Conservation (phyloP, 2,113 vertebrate genomes). For the Sapajus apella region DNA sequence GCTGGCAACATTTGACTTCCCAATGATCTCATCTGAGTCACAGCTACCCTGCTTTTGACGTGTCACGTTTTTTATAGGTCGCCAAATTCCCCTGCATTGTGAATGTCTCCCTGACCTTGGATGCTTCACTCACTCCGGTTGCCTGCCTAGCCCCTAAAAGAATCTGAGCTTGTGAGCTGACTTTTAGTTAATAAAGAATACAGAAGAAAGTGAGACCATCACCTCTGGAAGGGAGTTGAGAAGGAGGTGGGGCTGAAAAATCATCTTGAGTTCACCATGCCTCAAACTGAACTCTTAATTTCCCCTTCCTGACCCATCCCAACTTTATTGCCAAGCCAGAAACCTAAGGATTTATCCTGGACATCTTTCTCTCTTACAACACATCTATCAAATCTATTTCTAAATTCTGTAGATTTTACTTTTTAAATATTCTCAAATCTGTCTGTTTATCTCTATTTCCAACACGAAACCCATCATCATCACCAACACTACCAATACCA, state of each 20-base stretch:
- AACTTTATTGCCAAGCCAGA: constrained; percentile 27
- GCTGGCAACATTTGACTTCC: neutral
- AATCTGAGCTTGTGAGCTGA: neutral
- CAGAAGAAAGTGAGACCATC: neutral
- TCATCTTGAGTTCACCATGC: neutral
- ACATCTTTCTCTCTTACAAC: neutral
- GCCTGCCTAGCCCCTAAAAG: neutral
- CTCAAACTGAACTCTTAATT: neutral
- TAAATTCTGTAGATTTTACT: neutral
- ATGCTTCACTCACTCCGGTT: neutral
- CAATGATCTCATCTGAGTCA: neutral
- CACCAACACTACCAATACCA: neutral
- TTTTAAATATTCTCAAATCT: neutral
- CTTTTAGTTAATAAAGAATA: neutral
- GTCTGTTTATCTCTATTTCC: neutral
- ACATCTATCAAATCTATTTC: neutral
- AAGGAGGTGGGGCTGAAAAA: neutral
- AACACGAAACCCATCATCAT: neutral
- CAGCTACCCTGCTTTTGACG: neutral
- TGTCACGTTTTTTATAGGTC: neutral
- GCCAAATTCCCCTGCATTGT: neutral
- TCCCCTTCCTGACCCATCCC: neutral
- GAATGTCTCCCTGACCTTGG: neutral
- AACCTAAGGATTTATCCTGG: neutral
- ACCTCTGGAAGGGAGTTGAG: neutral